These are phyloP conservation scores for Rhagoletis zephyria DNA, from an alignment of 1,140 invertebrate genomes.

Conservation along the genomic window DNA sequence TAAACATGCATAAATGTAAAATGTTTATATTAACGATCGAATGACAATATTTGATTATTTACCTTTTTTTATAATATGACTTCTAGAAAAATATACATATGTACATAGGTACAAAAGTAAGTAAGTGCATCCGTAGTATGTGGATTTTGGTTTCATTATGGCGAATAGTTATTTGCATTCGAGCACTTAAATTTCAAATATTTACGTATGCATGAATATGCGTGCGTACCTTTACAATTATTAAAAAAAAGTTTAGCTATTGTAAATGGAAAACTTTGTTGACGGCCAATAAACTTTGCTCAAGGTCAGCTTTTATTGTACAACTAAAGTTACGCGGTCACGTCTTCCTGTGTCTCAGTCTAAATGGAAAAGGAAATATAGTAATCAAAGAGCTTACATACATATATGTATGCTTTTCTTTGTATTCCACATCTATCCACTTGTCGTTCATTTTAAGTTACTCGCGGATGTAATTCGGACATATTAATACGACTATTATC, in stretches of 20 bases:
- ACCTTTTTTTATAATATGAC: background rate
- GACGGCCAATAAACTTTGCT: background rate
- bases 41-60: background rate
- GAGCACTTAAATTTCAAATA: background rate
- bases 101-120: background rate
- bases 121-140: too few species aligned
- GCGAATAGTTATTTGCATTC: constrained; percentile 17
- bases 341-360: too few species aligned
- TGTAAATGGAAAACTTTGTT: background rate
- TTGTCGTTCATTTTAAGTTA: too few species aligned
- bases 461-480: too few species aligned
- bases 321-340: too few species aligned
- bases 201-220: background rate
- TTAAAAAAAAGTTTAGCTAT: background rate
- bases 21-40: constrained; percentile 19
- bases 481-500: too few species aligned
- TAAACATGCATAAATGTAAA: background rate
- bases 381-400: too few species aligned
- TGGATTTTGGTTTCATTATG: background rate
- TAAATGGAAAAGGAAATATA: too few species aligned
- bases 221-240: background rate
- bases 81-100: background rate
- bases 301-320: background rate
- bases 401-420: too few species aligned
- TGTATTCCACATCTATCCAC: too few species aligned